Percentiles rank a stretch among this genome's conserved stretches.
Conservation (phyloP, 2,888 invertebrate genomes). For the Bugula neritina region DNA sequence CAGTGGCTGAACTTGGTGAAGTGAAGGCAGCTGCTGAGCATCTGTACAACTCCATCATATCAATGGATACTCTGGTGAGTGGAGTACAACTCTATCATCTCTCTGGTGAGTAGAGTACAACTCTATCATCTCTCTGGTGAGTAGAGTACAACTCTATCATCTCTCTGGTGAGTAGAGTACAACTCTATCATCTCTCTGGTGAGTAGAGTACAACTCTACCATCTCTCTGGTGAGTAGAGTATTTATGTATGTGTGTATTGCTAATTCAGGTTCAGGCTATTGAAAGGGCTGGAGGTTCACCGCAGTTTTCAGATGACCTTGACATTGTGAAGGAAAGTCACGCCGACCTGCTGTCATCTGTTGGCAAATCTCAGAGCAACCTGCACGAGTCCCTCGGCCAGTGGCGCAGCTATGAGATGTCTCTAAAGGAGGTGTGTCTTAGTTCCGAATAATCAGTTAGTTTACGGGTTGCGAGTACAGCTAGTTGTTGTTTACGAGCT, state of each 20-base stretch:
- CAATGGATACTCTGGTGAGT: slow-evolving; percentile 19
- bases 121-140: not conserved
- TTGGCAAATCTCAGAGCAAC: slow-evolving; percentile 15
- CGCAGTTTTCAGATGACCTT: not conserved
- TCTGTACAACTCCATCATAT: slow-evolving; percentile 14
- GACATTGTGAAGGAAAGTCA: slow-evolving; percentile 14
- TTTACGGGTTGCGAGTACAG: too few relatives aligned
- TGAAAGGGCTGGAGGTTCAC: slow-evolving; percentile 1
- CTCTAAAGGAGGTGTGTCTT: slow-evolving; percentile 10
- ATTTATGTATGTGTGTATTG: too few relatives aligned
- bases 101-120: not conserved
- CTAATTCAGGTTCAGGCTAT: slow-evolving; percentile 22
- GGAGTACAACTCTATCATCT: not conserved
- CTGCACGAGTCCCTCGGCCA: slow-evolving; percentile 16
- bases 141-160: not conserved
- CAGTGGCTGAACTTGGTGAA: slow-evolving; percentile 22
- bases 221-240: not conserved
- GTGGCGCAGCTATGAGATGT: slow-evolving; percentile 27
- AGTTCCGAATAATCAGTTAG: too few relatives aligned
- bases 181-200: too few relatives aligned
- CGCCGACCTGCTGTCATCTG: slow-evolving; percentile 11
- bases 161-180: not conserved
- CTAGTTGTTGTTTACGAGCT: too few relatives aligned
- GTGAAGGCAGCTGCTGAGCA: slow-evolving; percentile 13
- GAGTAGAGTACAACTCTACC: not conserved